phyloP scores from a whole-genome alignment of 2,888 invertebrate genomes.

The Eustalomyia histrio region DNA sequence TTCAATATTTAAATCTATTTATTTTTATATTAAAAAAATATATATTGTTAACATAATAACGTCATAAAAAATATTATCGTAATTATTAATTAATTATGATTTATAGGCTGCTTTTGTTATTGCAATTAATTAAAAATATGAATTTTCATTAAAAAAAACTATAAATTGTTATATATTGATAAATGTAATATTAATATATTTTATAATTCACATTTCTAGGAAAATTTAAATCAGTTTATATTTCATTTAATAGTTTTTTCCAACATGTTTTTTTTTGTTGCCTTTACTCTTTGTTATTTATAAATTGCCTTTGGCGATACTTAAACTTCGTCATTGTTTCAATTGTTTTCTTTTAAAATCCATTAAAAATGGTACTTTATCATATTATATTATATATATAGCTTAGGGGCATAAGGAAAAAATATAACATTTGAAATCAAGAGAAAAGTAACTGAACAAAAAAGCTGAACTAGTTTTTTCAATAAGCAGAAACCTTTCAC shows the following conservation, averaged over 20 bases:
- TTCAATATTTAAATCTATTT: not conserved
- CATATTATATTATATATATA: no score
- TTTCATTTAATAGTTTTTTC: no score
- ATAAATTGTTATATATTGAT: no score
- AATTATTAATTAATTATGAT: constrained; percentile 26
- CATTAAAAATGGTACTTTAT: constrained; percentile 21
- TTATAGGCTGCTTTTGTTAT: not conserved
- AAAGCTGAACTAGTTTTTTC: not conserved
- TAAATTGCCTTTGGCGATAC: constrained; percentile 16
- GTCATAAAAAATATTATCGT: not conserved
- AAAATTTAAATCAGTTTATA: no score
- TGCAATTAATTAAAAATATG: not conserved
- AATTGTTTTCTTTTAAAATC: constrained; percentile 14
- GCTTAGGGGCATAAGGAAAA: not conserved
- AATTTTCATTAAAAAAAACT: not conserved
- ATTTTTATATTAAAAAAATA: no score
- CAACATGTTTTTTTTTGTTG: not conserved
- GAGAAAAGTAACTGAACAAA: not conserved
- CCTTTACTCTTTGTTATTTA: not conserved
- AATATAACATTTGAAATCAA: not conserved
- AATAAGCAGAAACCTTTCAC: not conserved
- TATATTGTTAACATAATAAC: no score
- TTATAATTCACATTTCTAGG: no score
- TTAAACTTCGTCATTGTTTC: constrained; percentile 35
- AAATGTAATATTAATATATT: no score